Conservation (phyloP, 2,888 invertebrate species). For the Eumerus sabulonum region DNA sequence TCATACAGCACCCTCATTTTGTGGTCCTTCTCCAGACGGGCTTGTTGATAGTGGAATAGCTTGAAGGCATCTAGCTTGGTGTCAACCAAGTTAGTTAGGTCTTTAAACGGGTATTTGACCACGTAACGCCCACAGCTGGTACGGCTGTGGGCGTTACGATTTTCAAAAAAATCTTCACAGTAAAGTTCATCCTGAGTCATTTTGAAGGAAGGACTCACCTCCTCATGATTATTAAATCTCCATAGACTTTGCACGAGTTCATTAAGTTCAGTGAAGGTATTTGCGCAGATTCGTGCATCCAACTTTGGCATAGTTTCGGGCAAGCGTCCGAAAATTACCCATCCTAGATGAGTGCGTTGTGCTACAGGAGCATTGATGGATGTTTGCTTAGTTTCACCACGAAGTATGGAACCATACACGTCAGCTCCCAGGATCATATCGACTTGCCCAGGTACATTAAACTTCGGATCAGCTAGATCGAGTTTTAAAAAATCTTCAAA, state of each 20-base stretch:
- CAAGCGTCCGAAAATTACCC: conserved; percentile 41
- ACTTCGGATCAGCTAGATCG: conserved; percentile 44
- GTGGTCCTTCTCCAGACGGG: conserved; percentile 35
- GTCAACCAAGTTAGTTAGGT: conserved; percentile 35
- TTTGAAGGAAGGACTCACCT: conserved; percentile 9
- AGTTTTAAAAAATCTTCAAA: conserved; percentile 47
- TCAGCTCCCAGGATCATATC: conserved; percentile 54
- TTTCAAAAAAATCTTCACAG: conserved; percentile 49
- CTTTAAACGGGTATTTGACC: too few relatives aligned
- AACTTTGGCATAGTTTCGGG: conserved; percentile 11
- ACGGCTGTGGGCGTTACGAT: conserved; percentile 26
- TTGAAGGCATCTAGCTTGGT: conserved; percentile 41
- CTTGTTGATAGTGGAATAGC: conserved; percentile 40
- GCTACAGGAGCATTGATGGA: conserved; percentile 28
- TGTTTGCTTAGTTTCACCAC: conserved; percentile 25
- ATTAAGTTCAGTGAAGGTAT: conserved; percentile 18
- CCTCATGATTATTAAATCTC: too few relatives aligned
- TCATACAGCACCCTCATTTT: conserved; percentile 37
- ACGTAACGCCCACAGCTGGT: conserved; percentile 29
- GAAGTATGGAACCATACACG: conserved; percentile 40
- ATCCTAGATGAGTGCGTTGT: conserved; percentile 21
- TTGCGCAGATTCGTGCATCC: conserved; percentile 9
- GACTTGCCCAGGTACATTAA: conserved; percentile 50
- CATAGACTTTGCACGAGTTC: too few relatives aligned
- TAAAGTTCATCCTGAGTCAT: conserved; percentile 47